Conservation (phyloP, 2,888 invertebrate species). For the Marasmarcha lunaedactyla region DNA sequence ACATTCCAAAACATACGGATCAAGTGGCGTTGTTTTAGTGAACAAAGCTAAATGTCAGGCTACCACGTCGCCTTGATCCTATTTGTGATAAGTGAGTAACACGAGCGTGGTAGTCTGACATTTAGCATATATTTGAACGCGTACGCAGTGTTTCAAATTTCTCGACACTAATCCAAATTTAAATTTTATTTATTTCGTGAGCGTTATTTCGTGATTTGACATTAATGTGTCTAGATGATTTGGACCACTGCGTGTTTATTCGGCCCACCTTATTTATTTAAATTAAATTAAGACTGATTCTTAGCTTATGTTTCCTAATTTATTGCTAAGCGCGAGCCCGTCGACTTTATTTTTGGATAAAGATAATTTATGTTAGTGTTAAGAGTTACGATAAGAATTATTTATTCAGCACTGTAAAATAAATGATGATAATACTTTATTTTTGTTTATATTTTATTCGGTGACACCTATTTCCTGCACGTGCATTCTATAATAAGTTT, state of each 20-base stretch:
- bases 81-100: slow-evolving; percentile 14
- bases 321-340: slow-evolving; percentile 52
- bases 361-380: slow-evolving; percentile 43
- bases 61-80: slow-evolving; percentile 57
- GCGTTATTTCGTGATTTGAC: background rate
- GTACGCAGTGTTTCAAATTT: slow-evolving; percentile 48
- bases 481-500: too few species aligned
- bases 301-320: slow-evolving; percentile 29
- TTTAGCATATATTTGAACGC: slow-evolving; percentile 38
- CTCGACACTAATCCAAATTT: slow-evolving; percentile 21
- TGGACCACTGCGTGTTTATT: slow-evolving; percentile 33
- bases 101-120: slow-evolving; percentile 56
- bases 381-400: slow-evolving; percentile 48
- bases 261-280: slow-evolving; percentile 20
- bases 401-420: slow-evolving; percentile 61
- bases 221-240: slow-evolving; percentile 26
- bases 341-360: slow-evolving; percentile 51
- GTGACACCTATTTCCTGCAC: too few species aligned
- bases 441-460: background rate
- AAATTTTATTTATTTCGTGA: background rate
- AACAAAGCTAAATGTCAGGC: slow-evolving; percentile 59
- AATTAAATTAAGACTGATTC: slow-evolving; percentile 42
- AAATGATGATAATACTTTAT: slow-evolving; percentile 14
- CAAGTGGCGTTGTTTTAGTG: slow-evolving; percentile 45
- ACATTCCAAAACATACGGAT: slow-evolving; percentile 32